Conservation (phyloP, 2,797 vertebrate species). For the Jordanella pulchra region DNA sequence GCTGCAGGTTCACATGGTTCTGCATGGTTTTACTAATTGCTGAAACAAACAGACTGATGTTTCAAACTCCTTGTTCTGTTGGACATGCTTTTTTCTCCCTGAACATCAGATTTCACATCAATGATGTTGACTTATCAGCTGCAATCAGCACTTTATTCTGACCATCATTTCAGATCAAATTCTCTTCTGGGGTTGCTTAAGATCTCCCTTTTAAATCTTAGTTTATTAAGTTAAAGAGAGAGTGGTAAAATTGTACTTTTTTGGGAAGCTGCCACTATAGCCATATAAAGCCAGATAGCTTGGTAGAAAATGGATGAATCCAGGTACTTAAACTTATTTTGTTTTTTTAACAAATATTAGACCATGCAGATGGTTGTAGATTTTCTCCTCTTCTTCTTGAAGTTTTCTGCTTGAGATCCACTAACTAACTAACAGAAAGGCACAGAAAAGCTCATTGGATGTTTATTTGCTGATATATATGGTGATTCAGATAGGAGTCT, state of each 20-base stretch:
- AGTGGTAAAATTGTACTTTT: slow-evolving; percentile 22
- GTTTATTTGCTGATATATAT: too few relatives aligned
- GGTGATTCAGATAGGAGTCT: too few relatives aligned
- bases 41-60: slow-evolving; percentile 24
- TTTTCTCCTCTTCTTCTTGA: slow-evolving; percentile 16
- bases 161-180: slow-evolving; percentile 5
- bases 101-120: slow-evolving; percentile 79
- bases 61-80: slow-evolving; percentile 20
- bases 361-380: slow-evolving; percentile 28
- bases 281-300: slow-evolving; percentile 57
- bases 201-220: slow-evolving; percentile 41
- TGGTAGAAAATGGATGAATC: slow-evolving; percentile 56
- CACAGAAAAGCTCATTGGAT: too few relatives aligned
- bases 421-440: slow-evolving; percentile 7
- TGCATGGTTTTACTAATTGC: slow-evolving; percentile 70
- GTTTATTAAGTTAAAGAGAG: slow-evolving; percentile 64
- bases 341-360: slow-evolving; percentile 29
- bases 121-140: slow-evolving; percentile 60
- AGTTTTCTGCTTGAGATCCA: slow-evolving; percentile 8
- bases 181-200: slow-evolving; percentile 34
- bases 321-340: slow-evolving; percentile 19
- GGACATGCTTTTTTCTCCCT: slow-evolving; percentile 35
- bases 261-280: slow-evolving; percentile 28
- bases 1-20: slow-evolving; percentile 24
- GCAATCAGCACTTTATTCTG: slow-evolving; percentile 4